Base-by-base conservation (phyloP, 2,888 invertebrate species). In the Trichacis sp. region DNA sequence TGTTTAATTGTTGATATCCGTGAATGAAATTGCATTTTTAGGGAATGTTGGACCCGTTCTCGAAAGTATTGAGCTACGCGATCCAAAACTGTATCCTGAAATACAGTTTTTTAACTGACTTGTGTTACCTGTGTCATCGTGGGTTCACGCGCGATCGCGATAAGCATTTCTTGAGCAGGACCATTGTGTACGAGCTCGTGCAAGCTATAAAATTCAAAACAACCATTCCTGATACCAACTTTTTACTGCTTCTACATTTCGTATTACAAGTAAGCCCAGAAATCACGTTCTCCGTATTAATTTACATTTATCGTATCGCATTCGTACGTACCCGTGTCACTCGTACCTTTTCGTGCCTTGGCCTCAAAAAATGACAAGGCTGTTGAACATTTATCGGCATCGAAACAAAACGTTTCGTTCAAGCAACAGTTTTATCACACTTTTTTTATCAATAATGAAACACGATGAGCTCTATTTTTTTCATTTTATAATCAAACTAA, bases 121-220 rank as follows among this genome's bases (percentile, higher is more conserved):
- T 98, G 47, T 96, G 96, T 83, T 93, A 93, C 61, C 89, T 95
- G 11, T 97, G 97, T 81, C 93, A 94, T 79, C 89, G 96, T 72
- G 94, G 93, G 6, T 97, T 97, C 84, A 89, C 89, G 5, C 82
- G 92, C 88, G 99, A 99, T 84, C 88, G 98, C 17, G 99, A 99
- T 86, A 97, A 97, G 87, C 88, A 96, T 82, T 90, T 95, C 68
- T 88, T 98, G 46, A 95, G 97, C 51, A 88, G 98, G 51, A 94
- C 95, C 77, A 90, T 97, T 53, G 95, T 98, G 42, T 95, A 92
- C 82, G 98, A 99, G 85, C 88, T 99, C 72, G 92, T 98, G 46
- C 97, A 97, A 84, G 97, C 97, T 0, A 88, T 99, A 63, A 94
- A 97, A 82, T 97, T 98, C 83, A 98, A 98, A 87, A 93, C 93